Evolutionary conservation across 2,888 invertebrate genomes (phyloP).

Genomic region (Thera obeliscata): DNA sequence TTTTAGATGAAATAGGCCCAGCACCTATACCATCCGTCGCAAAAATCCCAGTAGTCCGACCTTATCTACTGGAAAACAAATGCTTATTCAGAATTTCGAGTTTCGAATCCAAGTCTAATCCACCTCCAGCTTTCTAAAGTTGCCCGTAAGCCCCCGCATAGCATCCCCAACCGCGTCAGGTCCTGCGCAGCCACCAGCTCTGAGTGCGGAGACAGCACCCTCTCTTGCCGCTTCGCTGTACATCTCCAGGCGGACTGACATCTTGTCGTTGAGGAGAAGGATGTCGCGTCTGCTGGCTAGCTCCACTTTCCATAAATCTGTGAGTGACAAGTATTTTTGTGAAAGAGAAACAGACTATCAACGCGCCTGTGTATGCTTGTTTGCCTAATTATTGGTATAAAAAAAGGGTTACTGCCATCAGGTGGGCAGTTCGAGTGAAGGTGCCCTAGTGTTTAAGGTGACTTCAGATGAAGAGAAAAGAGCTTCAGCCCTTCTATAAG

Average conservation of each 20-base stretch:
- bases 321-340: too few species aligned
- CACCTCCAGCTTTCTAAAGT: conserved; percentile 91
- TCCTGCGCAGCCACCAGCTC: conserved; percentile 85
- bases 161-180: conserved; percentile 88
- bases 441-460: too few species aligned
- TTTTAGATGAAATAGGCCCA: too few species aligned
- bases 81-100: not conserved
- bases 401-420: too few species aligned
- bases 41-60: too few species aligned
- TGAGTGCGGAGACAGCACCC: conserved; percentile 90
- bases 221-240: conserved; percentile 89
- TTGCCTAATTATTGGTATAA: too few species aligned
- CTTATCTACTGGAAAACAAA: not conserved
- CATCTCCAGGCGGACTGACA: conserved; percentile 87
- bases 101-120: conserved; percentile 72
- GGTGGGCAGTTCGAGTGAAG: too few species aligned
- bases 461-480: too few species aligned
- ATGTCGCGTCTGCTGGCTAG: conserved; percentile 84
- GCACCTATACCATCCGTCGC: too few species aligned
- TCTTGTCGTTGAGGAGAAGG: conserved; percentile 87
- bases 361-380: too few species aligned
- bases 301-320: conserved; percentile 89
- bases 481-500: too few species aligned
- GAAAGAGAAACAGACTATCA: too few species aligned
- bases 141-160: conserved; percentile 88